Percentiles rank a stretch among this genome's conserved stretches.
Evolutionary conservation across 2,888 invertebrate genomes (phyloP).

Genomic region (Microplitis deprimator): DNA sequence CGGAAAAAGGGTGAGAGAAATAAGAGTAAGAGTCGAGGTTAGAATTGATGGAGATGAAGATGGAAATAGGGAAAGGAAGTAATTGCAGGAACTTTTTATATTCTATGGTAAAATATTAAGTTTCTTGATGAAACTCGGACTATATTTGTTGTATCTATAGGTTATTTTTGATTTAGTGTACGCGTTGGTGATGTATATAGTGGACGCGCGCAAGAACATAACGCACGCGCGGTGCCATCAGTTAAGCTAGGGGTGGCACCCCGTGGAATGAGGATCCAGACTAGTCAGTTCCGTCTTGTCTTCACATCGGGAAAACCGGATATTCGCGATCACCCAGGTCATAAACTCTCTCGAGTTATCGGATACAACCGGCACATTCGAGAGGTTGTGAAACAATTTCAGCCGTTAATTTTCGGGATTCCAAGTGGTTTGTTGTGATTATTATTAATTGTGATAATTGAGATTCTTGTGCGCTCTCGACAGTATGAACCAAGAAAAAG

Average conservation of each 20-base stretch:
- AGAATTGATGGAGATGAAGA: neutral
- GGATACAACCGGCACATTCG: neutral
- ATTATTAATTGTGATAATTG: too few relatives aligned
- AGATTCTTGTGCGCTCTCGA: too few relatives aligned
- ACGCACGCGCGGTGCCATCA: conserved; percentile 63
- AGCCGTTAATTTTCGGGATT: too few relatives aligned
- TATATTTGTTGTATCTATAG: neutral
- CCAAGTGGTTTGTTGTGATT: too few relatives aligned
- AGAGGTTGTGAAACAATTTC: neutral
- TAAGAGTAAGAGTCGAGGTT: neutral
- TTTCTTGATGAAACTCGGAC: conserved; percentile 8
- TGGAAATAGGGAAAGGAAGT: too few relatives aligned
- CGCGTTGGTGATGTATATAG: conserved; percentile 29
- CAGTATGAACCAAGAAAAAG: neutral
- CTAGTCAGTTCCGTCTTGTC: conserved; percentile 64
- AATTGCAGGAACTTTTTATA: neutral
- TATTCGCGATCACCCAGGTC: conserved; percentile 35
- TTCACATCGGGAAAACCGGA: conserved; percentile 53
- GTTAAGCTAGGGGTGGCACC: conserved; percentile 59
- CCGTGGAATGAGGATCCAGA: conserved; percentile 59
- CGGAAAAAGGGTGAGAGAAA: neutral
- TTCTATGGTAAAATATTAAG: neutral
- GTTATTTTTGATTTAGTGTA: conserved; percentile 27
- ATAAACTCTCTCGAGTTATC: conserved; percentile 49
- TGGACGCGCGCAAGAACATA: conserved; percentile 63